Conservation (phyloP, 1,140 invertebrate species). For the Tenebrio molitor region DNA sequence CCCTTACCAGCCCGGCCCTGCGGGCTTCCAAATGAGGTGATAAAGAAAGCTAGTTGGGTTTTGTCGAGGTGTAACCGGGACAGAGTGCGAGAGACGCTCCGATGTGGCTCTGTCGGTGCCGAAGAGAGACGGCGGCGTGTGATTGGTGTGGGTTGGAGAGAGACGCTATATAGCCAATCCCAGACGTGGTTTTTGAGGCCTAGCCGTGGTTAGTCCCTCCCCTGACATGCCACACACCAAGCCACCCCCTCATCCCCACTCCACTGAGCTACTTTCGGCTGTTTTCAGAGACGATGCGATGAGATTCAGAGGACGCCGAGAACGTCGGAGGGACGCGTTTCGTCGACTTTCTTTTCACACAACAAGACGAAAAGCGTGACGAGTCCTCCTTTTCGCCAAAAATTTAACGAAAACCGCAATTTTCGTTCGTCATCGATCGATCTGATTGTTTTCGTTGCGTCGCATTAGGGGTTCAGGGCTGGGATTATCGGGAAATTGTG, state of each 20-base stretch:
- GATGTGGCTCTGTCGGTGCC: constrained; percentile 45
- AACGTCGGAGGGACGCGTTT: constrained; percentile 1
- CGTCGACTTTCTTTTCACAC: not conserved
- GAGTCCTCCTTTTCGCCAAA: too few relatives aligned
- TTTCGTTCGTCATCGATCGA: too few relatives aligned
- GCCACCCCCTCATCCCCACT: constrained; percentile 63
- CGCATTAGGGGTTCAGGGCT: too few relatives aligned
- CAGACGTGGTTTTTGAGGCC: constrained; percentile 67
- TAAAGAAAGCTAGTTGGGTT: constrained; percentile 37
- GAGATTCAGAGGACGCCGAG: constrained; percentile 14
- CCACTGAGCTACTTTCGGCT: constrained; percentile 56
- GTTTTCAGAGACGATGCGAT: constrained; percentile 50
- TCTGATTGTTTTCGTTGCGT: too few relatives aligned
- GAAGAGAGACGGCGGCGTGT: constrained; percentile 47
- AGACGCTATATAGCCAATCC: constrained; percentile 65
- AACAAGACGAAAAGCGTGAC: too few relatives aligned
- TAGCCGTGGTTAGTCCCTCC: constrained; percentile 66
- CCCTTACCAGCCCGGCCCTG: too few relatives aligned
- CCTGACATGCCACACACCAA: constrained; percentile 64
- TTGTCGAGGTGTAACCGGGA: constrained; percentile 43
- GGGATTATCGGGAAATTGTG: too few relatives aligned
- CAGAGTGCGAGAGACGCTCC: constrained; percentile 50
- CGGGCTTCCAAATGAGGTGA: constrained; percentile 22
- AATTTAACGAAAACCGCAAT: too few relatives aligned
- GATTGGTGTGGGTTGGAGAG: constrained; percentile 55